phyloP scores from a whole-genome alignment of 1,140 invertebrate species.

The Cydia fagiglandana region DNA sequence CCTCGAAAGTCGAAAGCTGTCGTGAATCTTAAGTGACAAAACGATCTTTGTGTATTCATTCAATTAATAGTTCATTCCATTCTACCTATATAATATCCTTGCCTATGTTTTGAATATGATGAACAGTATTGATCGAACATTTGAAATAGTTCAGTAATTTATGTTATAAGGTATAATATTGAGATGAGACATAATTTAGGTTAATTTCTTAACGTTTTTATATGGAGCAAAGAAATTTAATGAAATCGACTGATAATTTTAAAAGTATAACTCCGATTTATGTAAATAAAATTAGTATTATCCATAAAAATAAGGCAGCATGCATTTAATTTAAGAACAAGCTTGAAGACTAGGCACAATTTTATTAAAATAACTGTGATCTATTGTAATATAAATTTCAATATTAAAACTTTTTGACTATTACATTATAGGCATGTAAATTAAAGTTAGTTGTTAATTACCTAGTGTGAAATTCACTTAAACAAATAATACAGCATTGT shows the following conservation, averaged over 20 bases:
- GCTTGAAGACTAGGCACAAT: constrained; percentile 56
- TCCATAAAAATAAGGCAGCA: constrained; percentile 33
- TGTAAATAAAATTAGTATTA: constrained; percentile 46
- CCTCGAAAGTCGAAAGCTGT: no score
- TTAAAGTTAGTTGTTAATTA: constrained; percentile 28
- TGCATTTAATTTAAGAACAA: constrained; percentile 38
- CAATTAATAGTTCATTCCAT: no score
- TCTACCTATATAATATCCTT: not conserved
- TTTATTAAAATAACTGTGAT: constrained; percentile 58
- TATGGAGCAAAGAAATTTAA: constrained; percentile 38
- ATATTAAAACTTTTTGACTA: constrained; percentile 12
- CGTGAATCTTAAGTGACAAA: no score
- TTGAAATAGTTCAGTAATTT: constrained; percentile 32
- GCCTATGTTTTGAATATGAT: constrained; percentile 27
- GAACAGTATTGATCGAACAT: constrained; percentile 21
- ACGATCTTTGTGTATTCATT: no score
- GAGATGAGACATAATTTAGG: constrained; percentile 33
- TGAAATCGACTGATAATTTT: constrained; percentile 56
- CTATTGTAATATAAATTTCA: constrained; percentile 46
- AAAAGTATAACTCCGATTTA: constrained; percentile 44
- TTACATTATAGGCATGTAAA: constrained; percentile 16
- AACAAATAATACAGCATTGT: constrained; percentile 9
- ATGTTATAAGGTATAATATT: constrained; percentile 19
- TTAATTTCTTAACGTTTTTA: constrained; percentile 36
- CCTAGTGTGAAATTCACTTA: not conserved